phyloP scores from a whole-genome alignment of 2,113 vertebrate species.

The Psammodynastes pulverulentus region DNA sequence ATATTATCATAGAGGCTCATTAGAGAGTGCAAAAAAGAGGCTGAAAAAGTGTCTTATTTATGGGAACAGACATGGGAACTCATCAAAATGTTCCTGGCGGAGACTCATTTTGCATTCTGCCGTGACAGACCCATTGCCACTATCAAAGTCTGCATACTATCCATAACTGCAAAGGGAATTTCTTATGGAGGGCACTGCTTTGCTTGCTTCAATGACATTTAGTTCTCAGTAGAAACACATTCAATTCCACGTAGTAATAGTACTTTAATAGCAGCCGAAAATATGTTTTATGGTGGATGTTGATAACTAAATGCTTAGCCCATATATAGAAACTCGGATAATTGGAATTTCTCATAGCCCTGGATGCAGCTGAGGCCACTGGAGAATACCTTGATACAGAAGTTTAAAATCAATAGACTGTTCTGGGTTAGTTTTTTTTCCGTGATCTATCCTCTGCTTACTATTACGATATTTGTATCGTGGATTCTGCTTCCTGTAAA shows the following conservation, averaged over 20 bases:
- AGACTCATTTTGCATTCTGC: conserved; percentile 16
- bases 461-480: conserved; percentile 71
- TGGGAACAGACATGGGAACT: accelerated
- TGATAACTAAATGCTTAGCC: conserved; percentile 75
- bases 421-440: conserved; percentile 74
- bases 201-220: conserved; percentile 4
- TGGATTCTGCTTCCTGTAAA: conserved; percentile 66
- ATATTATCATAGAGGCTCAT: background rate
- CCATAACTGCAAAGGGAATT: conserved; percentile 48
- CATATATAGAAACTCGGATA: conserved; percentile 69
- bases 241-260: conserved; percentile 62
- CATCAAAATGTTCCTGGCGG: conserved; percentile 5
- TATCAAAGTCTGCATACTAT: conserved; percentile 1
- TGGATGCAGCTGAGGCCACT: conserved; percentile 56
- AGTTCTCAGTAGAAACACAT: conserved; percentile 16
- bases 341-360: conserved; percentile 71
- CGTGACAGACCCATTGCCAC: conserved; percentile 7
- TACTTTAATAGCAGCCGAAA: conserved; percentile 66
- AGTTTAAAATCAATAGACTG: conserved; percentile 73
- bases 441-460: conserved; percentile 66
- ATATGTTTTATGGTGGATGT: conserved; percentile 64
- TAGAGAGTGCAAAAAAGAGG: accelerated
- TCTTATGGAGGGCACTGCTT: conserved; percentile 46
- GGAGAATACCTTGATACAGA: conserved; percentile 68
- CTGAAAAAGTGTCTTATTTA: background rate